A percentile compares a stretch with the other conserved stretches of the same genome.
phyloP scores from a whole-genome alignment of 2,113 vertebrate species.

The Ahaetulla prasina region DNA sequence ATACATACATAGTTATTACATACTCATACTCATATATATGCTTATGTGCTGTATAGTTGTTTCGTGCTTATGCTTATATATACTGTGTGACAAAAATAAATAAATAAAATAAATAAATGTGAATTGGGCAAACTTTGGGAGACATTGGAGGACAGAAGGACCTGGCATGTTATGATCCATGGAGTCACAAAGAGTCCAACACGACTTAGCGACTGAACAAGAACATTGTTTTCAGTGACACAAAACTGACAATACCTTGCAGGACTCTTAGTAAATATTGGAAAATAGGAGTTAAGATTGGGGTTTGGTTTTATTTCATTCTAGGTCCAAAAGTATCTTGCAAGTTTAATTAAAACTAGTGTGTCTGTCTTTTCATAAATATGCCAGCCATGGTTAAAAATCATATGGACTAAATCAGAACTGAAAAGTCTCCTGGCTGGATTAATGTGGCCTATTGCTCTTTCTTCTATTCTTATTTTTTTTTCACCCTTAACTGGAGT shows the following conservation, averaged over 20 bases:
- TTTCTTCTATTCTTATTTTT: too few species aligned
- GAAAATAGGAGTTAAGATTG: not conserved
- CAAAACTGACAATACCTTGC: not conserved
- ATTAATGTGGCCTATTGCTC: constrained; percentile 10
- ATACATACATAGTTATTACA: too few species aligned
- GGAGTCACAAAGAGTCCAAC: not conserved
- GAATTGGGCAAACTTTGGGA: not conserved
- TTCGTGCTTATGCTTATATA: too few species aligned
- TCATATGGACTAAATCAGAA: constrained; percentile 51
- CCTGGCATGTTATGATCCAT: not conserved
- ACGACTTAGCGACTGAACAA: not conserved
- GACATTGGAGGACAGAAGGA: not conserved
- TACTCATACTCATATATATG: too few species aligned
- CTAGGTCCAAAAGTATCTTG: constrained; percentile 43
- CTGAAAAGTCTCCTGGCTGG: constrained; percentile 28
- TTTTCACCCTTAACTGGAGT: not conserved
- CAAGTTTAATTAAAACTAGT: constrained; percentile 45
- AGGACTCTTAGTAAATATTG: not conserved
- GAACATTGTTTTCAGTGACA: not conserved
- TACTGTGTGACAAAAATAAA: too few species aligned
- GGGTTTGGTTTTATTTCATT: constrained; percentile 24
- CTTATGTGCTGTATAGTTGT: too few species aligned
- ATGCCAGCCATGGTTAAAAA: constrained; percentile 41
- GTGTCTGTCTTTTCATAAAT: constrained; percentile 55
- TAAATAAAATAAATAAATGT: too few species aligned